Base-by-base conservation (phyloP, 2,797 vertebrate genomes). In the Salarias fasciatus region DNA sequence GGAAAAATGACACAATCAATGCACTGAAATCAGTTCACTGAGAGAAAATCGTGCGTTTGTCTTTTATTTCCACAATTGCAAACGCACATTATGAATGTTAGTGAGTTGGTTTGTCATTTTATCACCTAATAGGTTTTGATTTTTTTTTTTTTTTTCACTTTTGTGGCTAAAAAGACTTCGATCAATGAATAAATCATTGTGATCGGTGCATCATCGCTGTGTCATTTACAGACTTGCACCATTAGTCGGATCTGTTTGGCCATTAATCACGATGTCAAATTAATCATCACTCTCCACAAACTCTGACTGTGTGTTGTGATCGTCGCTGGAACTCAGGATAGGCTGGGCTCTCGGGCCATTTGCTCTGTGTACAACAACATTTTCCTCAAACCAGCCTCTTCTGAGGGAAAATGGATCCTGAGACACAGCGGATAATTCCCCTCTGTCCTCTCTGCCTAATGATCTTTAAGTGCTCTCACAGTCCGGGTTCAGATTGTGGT, bases 381-480 rank as follows among this genome's bases (percentile, higher is more conserved):
- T 8, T 59, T 57, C 43, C 44, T 68, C 37, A 63, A 60, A 70
- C 52, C 48, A 42, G 31, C 10, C 10, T 51, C 53, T 49, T 67
- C 30, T 44, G 53, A 46, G 53, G 9, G 49, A 53, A 59, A 84
- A 42, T 53, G 68, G 72, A 61, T 41, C 29, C 50, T 6, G 46
- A 69, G 42, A 33, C 58, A 28, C 43, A 28, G 46, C 0, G 13
- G 57, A 53, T 47, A 30, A 57, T 59, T 79, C 63, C 48, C 63
- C 29, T 5, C 62, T 49, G 73, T 56, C 53, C 5, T 35, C 35
- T 46, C 53, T 40, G 61, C 40, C 56, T 75, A 82, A 87, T 78
- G 72, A 83, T 72, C 55, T 67, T 53, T 76, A 79, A 86, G 82
- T 79, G 83, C 82, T 86, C 51, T 71, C 72, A 33, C 33, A 24